Conservation (phyloP, 2,888 invertebrate species). For the Halocaridina rubra region DNA sequence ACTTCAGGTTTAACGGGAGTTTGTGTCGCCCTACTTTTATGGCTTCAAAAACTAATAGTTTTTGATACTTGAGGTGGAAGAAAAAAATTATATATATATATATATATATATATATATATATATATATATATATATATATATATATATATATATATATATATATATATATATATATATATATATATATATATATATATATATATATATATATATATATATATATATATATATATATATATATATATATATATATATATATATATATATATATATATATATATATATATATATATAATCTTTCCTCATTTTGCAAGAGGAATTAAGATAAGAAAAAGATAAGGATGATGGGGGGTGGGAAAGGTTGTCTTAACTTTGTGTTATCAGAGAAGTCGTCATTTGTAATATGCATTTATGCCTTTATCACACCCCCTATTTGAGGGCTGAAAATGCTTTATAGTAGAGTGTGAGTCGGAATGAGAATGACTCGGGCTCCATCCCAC, state of each 20-base stretch:
- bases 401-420: background rate
- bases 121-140: slow-evolving; percentile 1
- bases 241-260: slow-evolving; percentile 6
- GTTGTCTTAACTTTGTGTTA: too few relatives aligned
- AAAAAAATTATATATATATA: background rate
- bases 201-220: background rate
- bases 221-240: background rate
- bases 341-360: too few relatives aligned
- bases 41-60: background rate
- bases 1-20: background rate
- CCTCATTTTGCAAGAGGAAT: background rate
- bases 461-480: background rate
- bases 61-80: background rate
- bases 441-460: background rate
- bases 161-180: slow-evolving; percentile 19
- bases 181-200: background rate
- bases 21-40: background rate
- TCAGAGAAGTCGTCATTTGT: too few relatives aligned
- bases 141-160: slow-evolving; percentile 2
- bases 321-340: background rate
- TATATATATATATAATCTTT: slow-evolving; percentile 7
- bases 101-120: background rate
- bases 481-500: too few relatives aligned
- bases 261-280: slow-evolving; percentile 23
- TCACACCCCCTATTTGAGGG: background rate